Evolutionary conservation across 2,797 vertebrate species (phyloP).

Genomic region (Lacerta agilis): DNA sequence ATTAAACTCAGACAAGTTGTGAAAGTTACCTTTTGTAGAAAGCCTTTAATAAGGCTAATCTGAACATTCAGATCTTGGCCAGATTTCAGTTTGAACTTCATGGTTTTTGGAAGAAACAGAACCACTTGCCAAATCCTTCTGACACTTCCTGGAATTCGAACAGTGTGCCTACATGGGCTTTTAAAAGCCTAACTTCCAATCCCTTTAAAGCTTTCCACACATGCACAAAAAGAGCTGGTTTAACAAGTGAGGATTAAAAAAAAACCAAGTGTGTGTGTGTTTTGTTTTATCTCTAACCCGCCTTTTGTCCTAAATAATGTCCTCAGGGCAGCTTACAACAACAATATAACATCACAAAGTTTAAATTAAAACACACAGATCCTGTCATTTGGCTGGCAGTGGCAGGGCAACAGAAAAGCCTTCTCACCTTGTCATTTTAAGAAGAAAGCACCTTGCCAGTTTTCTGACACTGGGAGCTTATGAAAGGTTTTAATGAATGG

Average conservation of each 20-base stretch:
- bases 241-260: neutral
- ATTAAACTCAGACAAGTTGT: neutral
- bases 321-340: neutral
- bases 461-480: neutral
- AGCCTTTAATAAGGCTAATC: neutral
- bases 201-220: slow-evolving; percentile 4
- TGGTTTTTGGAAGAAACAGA: neutral
- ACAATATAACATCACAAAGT: neutral
- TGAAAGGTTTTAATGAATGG: neutral
- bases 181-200: neutral
- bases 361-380: slow-evolving; percentile 4
- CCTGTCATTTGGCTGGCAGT: neutral
- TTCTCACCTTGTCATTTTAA: slow-evolving; percentile 1
- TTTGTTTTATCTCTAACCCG: slow-evolving; percentile 13
- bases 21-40: neutral
- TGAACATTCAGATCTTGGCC: neutral
- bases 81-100: neutral
- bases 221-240: neutral
- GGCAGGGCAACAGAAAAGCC: neutral
- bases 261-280: neutral
- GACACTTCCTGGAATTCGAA: neutral
- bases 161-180: neutral
- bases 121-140: neutral
- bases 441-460: neutral
- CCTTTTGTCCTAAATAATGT: neutral